Conservation (phyloP, 2,797 vertebrate species). For the Paguma larvata region DNA sequence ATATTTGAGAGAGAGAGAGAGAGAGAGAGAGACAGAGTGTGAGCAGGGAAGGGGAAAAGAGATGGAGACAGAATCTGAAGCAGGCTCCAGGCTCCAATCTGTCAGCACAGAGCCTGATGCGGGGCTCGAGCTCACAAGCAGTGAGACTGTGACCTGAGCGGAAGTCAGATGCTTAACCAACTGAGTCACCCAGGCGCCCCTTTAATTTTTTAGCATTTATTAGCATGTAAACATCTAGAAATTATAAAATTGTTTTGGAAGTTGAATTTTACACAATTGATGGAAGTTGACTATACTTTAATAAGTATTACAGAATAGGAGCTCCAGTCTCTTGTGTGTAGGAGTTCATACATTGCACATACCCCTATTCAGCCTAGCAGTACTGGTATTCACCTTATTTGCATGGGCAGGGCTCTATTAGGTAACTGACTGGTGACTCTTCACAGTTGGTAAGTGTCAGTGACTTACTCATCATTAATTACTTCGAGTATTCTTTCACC, state of each 20-base stretch:
- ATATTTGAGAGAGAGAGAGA: too few relatives aligned
- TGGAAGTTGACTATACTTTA: not conserved
- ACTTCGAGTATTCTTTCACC: not conserved
- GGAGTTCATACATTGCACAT: not conserved
- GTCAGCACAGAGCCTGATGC: too few relatives aligned
- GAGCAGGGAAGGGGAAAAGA: too few relatives aligned
- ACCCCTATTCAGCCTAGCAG: not conserved
- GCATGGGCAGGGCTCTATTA: not conserved
- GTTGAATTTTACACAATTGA: not conserved
- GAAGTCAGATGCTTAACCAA: too few relatives aligned
- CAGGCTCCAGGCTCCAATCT: too few relatives aligned
- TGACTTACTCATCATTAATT: not conserved
- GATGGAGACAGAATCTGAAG: too few relatives aligned
- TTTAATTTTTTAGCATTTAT: not conserved
- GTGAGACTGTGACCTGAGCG: too few relatives aligned
- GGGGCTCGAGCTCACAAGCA: too few relatives aligned
- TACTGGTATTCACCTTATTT: not conserved
- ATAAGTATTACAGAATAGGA: not conserved
- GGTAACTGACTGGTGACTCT: not conserved
- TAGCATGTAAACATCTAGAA: not conserved
- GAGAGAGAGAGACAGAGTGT: too few relatives aligned
- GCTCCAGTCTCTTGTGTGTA: not conserved
- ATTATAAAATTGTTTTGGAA: slow-evolving; percentile 4
- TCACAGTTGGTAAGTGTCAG: not conserved
- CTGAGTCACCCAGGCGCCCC: too few relatives aligned